Evolutionary conservation across 2,113 vertebrate species (phyloP).

Genomic region (Sphaerodactylus townsendi): DNA sequence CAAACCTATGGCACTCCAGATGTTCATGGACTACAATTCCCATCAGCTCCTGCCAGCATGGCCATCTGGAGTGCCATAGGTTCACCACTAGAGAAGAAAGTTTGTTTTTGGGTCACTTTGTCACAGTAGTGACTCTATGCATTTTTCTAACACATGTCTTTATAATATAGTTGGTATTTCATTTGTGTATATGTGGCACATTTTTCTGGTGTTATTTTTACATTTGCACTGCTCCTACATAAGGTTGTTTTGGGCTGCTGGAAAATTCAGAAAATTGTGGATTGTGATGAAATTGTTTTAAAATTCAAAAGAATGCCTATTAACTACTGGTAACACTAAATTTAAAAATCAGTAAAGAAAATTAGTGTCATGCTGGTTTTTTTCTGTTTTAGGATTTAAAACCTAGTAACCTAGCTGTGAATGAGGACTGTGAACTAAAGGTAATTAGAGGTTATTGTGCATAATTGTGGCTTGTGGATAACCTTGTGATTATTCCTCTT

Average conservation of each 20-base stretch:
- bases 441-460: conserved; percentile 64
- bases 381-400: conserved; percentile 87
- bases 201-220: neutral
- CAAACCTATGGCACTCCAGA: too few relatives aligned
- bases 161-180: neutral
- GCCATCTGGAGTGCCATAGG: too few relatives aligned
- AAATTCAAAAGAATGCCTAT: neutral
- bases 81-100: too few relatives aligned
- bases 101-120: neutral
- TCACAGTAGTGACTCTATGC: neutral
- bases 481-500: neutral
- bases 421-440: conserved; percentile 98
- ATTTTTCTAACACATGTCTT: neutral
- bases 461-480: neutral
- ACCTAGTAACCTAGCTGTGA: conserved; percentile 96
- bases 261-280: neutral
- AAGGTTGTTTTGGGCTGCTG: neutral
- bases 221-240: neutral
- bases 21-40: too few relatives aligned
- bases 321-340: neutral
- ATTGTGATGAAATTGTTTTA: neutral
- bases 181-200: neutral
- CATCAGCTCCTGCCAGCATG: too few relatives aligned
- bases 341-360: neutral
- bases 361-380: neutral